These are phyloP conservation scores for Acrossocheilus fasciatus DNA, from an alignment of 2,797 vertebrate genomes.

Conservation along the genomic window DNA sequence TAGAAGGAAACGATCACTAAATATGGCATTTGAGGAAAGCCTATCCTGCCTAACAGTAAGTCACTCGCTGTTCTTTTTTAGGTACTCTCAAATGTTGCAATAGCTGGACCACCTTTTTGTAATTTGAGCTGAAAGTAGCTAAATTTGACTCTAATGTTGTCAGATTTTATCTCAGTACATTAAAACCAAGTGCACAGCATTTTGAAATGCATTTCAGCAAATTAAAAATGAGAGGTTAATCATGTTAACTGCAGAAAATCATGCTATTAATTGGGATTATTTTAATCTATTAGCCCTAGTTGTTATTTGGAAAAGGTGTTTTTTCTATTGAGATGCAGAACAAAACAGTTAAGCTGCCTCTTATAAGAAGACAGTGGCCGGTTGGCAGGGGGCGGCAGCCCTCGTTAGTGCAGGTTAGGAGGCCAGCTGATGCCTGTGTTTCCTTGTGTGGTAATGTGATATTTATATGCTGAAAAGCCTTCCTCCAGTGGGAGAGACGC, in stretches of 20 bases:
- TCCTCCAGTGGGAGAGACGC: constrained; percentile 67
- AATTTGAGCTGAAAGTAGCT: not conserved
- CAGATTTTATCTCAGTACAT: not conserved
- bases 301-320: constrained; percentile 13
- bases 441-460: constrained; percentile 85
- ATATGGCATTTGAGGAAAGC: not conserved
- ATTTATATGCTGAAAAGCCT: constrained; percentile 82
- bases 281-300: constrained; percentile 27
- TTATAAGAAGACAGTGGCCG: constrained; percentile 40
- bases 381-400: constrained; percentile 53
- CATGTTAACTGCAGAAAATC: constrained; percentile 4
- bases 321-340: constrained; percentile 21
- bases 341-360: constrained; percentile 5
- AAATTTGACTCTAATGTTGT: not conserved
- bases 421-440: constrained; percentile 76
- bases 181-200: not conserved
- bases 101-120: not conserved
- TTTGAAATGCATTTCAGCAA: not conserved
- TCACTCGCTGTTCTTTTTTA: not conserved
- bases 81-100: not conserved
- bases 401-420: constrained; percentile 75
- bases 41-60: not conserved
- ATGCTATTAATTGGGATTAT: not conserved
- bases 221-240: constrained; percentile 3
- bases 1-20: not conserved